Percentiles rank a stretch among this genome's conserved stretches.
Evolutionary conservation across 2,888 invertebrate species (phyloP).

Genomic region (Dendrolimus pini): DNA sequence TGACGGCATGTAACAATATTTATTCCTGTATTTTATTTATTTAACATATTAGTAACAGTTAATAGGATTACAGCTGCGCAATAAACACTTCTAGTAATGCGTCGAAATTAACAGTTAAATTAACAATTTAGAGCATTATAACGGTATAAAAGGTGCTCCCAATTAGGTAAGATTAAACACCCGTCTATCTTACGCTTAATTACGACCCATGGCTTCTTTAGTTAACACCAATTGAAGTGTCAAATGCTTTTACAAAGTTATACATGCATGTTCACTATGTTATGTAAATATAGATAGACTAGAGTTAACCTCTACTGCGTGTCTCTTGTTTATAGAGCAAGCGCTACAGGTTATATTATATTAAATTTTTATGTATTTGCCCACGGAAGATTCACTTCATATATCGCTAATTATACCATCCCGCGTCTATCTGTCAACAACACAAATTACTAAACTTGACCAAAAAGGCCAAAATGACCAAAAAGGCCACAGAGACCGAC

Average conservation of each 20-base stretch:
- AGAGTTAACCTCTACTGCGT: too few relatives aligned
- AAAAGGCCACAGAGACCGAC: too few relatives aligned
- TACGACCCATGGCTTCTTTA: slow-evolving; percentile 30
- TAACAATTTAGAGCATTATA: not conserved
- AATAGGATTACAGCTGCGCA: not conserved
- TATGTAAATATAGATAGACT: not conserved
- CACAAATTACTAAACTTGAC: too few relatives aligned
- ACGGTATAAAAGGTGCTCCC: slow-evolving; percentile 1
- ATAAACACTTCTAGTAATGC: not conserved
- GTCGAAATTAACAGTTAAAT: not conserved
- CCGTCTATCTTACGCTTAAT: slow-evolving; percentile 25
- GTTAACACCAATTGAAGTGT: slow-evolving; percentile 55
- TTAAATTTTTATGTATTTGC: too few relatives aligned
- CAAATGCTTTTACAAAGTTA: slow-evolving; percentile 30
- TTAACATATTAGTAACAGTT: not conserved
- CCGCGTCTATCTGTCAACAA: too few relatives aligned
- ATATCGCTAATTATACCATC: too few relatives aligned
- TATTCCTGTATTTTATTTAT: too few relatives aligned
- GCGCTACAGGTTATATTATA: too few relatives aligned
- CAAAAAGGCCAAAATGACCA: too few relatives aligned
- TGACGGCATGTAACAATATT: too few relatives aligned
- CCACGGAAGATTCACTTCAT: too few relatives aligned
- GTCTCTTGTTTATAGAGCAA: too few relatives aligned
- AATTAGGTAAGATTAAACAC: slow-evolving; percentile 16
- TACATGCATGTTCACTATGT: not conserved